Conservation (phyloP, 2,797 vertebrate species). For the Furcifer pardalis region DNA sequence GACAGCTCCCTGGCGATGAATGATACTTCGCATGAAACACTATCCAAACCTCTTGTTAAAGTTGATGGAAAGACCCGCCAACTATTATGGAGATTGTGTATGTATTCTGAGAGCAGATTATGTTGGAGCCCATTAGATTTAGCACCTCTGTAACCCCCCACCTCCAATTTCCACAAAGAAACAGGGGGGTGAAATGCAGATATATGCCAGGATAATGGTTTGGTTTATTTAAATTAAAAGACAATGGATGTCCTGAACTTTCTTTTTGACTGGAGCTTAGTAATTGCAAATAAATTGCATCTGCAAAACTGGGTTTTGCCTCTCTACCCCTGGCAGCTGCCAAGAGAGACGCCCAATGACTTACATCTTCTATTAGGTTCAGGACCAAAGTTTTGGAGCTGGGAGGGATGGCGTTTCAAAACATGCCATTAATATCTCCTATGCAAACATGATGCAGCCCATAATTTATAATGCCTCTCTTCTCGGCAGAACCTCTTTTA, state of each 20-base stretch:
- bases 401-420: constrained; percentile 3
- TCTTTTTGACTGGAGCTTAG: constrained; percentile 36
- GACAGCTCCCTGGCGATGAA: too few species aligned
- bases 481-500: neutral
- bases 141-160: too few species aligned
- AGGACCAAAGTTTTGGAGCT: neutral
- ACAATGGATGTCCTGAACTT: constrained; percentile 8
- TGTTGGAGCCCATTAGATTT: too few species aligned
- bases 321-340: neutral
- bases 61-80: too few species aligned
- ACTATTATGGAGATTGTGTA: too few species aligned
- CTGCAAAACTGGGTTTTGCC: neutral
- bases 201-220: constrained; percentile 12
- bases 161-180: neutral
- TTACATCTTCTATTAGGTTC: constrained; percentile 2
- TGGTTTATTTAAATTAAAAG: constrained; percentile 9
- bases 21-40: too few species aligned
- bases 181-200: neutral
- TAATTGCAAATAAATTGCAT: constrained; percentile 2
- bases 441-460: neutral
- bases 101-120: too few species aligned
- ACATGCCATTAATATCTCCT: constrained; percentile 17
- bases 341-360: neutral
- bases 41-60: too few species aligned
- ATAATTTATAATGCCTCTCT: neutral